These are phyloP conservation scores for Troides oblongomaculatus DNA, from an alignment of 2,888 invertebrate genomes.

Conservation along the genomic window DNA sequence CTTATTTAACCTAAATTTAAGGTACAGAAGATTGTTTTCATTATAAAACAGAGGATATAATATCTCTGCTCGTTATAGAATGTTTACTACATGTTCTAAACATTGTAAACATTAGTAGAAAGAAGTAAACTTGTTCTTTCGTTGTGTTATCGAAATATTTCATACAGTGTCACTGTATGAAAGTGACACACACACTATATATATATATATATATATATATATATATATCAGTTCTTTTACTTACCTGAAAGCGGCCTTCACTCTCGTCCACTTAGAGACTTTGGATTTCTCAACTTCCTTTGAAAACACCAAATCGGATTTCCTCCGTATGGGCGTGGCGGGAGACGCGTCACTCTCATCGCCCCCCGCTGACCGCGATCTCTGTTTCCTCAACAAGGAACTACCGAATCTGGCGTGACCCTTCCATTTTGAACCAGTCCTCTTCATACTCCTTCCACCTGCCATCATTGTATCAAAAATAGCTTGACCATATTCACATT, in stretches of 20 bases:
- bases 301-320: conserved; percentile 63
- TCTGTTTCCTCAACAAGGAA: conserved; percentile 78
- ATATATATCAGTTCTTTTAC: conserved; percentile 40
- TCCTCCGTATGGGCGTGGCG: conserved; percentile 62
- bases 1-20: too few relatives aligned
- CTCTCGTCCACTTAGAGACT: conserved; percentile 93
- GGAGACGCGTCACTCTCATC: conserved; percentile 77
- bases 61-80: too few relatives aligned
- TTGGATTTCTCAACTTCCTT: conserved; percentile 79
- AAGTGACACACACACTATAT: too few relatives aligned
- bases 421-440: conserved; percentile 75
- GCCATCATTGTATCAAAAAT: conserved; percentile 83
- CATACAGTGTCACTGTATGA: too few relatives aligned
- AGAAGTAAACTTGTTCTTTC: too few relatives aligned
- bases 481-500: conserved; percentile 82
- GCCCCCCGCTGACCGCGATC: conserved; percentile 84
- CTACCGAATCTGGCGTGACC: conserved; percentile 69
- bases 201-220: not conserved
- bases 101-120: too few relatives aligned
- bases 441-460: conserved; percentile 74
- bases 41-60: too few relatives aligned
- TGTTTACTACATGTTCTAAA: too few relatives aligned
- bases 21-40: too few relatives aligned
- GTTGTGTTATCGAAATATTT: too few relatives aligned
- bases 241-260: conserved; percentile 93